Conservation (phyloP, 2,797 vertebrate species). For the Malurus leucopterus region DNA sequence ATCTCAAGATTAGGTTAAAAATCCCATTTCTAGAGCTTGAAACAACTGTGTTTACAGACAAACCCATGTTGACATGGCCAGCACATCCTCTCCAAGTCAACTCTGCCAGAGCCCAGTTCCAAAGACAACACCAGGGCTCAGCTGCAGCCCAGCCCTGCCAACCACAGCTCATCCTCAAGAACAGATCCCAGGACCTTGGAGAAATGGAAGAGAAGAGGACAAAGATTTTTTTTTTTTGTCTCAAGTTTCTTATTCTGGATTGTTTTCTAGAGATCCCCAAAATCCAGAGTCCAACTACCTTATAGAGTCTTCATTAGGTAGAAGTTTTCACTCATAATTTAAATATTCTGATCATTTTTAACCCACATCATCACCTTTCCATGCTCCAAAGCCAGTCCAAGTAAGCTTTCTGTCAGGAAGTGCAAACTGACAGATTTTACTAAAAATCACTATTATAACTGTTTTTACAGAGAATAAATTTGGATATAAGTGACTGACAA, state of each 20-base stretch:
- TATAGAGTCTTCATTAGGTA: not conserved
- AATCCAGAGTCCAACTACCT: not conserved
- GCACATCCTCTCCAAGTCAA: not conserved
- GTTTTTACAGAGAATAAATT: not conserved
- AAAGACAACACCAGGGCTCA: not conserved
- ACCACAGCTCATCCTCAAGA: too few species aligned
- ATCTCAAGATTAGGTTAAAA: not conserved
- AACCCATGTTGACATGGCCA: accelerated
- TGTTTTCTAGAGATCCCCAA: not conserved
- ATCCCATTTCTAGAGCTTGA: not conserved
- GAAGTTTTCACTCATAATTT: not conserved
- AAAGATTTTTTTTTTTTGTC: too few species aligned
- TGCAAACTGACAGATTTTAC: not conserved
- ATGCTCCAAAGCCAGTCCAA: not conserved
- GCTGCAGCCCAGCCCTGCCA: not conserved
- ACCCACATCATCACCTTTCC: not conserved
- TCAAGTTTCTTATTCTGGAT: not conserved
- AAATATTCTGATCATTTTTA: not conserved
- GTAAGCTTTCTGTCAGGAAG: not conserved
- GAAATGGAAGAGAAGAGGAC: not conserved
- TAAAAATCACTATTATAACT: not conserved
- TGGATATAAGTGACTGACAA: not conserved
- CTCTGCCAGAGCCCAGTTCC: not conserved
- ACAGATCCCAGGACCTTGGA: accelerated
- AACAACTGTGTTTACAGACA: not conserved